A percentile compares a stretch with the other conserved stretches of the same genome.
phyloP scores from a whole-genome alignment of 1,140 invertebrate species.

The Listronotus oregonensis region DNA sequence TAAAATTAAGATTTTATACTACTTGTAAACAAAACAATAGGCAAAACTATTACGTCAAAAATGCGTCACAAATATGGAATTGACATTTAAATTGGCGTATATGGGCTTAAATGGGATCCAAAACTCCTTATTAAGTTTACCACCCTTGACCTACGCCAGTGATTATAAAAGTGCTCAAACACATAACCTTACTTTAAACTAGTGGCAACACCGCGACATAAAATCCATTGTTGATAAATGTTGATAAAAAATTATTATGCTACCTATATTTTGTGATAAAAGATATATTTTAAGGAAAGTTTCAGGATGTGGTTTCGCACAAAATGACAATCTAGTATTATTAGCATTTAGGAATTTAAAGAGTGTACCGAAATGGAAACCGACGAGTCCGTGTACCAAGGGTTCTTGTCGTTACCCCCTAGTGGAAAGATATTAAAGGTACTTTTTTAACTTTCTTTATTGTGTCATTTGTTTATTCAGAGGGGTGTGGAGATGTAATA shows the following conservation, averaged over 20 bases:
- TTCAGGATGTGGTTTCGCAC: constrained; percentile 29
- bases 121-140: no score
- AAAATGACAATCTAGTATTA: constrained; percentile 7
- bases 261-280: constrained; percentile 16
- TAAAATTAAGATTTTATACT: no score
- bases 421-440: constrained; percentile 68
- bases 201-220: background rate
- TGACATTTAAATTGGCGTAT: no score
- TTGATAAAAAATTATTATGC: constrained; percentile 12
- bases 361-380: constrained; percentile 62
- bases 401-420: constrained; percentile 70
- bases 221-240: constrained; percentile 16
- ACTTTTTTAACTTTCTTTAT: constrained; percentile 28
- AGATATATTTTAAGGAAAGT: background rate
- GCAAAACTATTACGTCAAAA: no score
- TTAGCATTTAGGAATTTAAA: constrained; percentile 6
- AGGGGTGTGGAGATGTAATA: background rate
- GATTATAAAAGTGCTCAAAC: background rate
- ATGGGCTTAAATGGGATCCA: no score
- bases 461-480: constrained; percentile 14
- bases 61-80: no score
- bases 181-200: constrained; percentile 7
- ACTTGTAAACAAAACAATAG: no score
- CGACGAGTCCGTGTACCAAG: constrained; percentile 69
- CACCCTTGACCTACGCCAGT: no score